Base-by-base conservation (phyloP, 2,888 invertebrate genomes). In the Automeris io region DNA sequence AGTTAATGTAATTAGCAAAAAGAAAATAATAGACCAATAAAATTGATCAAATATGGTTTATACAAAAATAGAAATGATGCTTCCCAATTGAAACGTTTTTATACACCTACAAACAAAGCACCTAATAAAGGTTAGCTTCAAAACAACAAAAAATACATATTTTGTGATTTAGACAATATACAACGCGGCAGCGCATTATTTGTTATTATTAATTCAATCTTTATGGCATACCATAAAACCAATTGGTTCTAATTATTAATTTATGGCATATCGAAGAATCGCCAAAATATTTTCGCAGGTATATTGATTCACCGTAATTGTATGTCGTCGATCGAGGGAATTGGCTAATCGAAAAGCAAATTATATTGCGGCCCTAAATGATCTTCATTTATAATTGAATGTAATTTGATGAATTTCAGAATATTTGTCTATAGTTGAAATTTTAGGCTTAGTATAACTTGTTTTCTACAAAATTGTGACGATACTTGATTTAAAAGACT, bases 231-330 rank as follows among this genome's bases (percentile, higher is more conserved):
- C 32, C 35, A 40, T 36, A 40, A 40, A 36, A 36, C 12, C 25
- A 33, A 40, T 40, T 33, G 36, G 33, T n/a, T 21, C 35, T 33
- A 33, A 39, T 39, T 36, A 40, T 36, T 31, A 32, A 40, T 36
- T 36, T 40, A 40, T 25, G 16, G 21, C 18, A 32, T 37, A 22
- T 18, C 8, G 37, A 22, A 11, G 18, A 18, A 18, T 31, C 37
- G 18, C 31, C 7, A 37, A 37, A 37, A 9, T 31, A 21, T 21
- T 33, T 33, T 21, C 23, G 5, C 22, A 34, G 33, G 16, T 34
- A 22, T 13, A 12, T 36, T 16, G 16, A 8, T 8, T 29, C 3
- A 6, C 5, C 29, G 7, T 12, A 5, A 16, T 3, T 29, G 16
- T 8, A 29, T 29, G 6, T 19, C 6, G 31, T 34, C 23, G 23